Evolutionary conservation across 2,888 invertebrate species (phyloP), one percentile per base, ranked within the genome.

Genomic region (Augochlorella aurata): DNA sequence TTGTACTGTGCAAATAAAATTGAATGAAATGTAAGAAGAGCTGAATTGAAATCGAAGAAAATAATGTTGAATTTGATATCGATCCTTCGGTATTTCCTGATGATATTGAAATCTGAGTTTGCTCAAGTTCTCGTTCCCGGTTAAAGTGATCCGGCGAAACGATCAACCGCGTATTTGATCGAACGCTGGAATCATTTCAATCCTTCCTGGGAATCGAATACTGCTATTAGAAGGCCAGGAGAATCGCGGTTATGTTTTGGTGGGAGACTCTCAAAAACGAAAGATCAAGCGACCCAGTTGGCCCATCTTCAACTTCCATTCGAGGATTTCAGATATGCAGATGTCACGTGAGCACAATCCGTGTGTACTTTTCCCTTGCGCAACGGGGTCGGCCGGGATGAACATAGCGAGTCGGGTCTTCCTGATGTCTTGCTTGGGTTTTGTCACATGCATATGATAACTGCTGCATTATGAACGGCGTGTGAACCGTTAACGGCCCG

Each of bases 211-310:
- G 67, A 47, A 74, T 76, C 54, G 49, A 73, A 38, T 38, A 16
- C 44, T 18, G 52, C 52, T 14, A 38, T 71, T 67, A 52, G 7
- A 54, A 4, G 8, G 54, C 18, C 5, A 12, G 68, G 45, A 75
- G 21, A 29, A 68, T 75, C 52, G 63, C 68, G 70, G 79, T 82
- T 77, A 79, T 84, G 80, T 88, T 88, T 87, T 82, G 87, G 82
- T 85, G 82, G 83, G 79, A 47, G 68, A 71, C 79, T 81, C 79
- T 81, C 82, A 38, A 74, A 63, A 79, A 76, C 75, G 87, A 82
- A 88, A 89, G 89, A 89, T 90, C 89, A 87, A 87, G 85, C 86
- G 90, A 91, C 87, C 88, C 84, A 89, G 87, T 90, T 90, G 90
- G 89, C 89, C 77, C 80, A 74, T 74, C 79, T 86, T 90, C 89